A percentile compares a stretch with the other conserved stretches of the same genome.
Evolutionary conservation across 2,888 invertebrate species (phyloP).

Genomic region (Nemotelus pantherinus): DNA sequence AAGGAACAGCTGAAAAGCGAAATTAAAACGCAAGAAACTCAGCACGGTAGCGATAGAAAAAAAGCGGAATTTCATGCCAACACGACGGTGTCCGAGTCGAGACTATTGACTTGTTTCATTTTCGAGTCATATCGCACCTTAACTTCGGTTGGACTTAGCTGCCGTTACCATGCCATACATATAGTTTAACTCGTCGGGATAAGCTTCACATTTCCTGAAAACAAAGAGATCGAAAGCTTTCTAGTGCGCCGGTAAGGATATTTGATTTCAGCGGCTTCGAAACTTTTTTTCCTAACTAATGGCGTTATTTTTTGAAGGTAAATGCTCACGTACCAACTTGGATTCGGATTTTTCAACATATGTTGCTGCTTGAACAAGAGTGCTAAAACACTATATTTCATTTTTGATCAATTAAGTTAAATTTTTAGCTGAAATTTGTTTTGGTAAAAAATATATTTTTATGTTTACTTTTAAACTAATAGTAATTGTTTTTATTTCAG

Average conservation of each 20-base stretch:
- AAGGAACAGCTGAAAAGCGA: slow-evolving; percentile 42
- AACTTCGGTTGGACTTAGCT: slow-evolving; percentile 7
- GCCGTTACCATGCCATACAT: not conserved
- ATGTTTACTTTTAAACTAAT: too few species aligned
- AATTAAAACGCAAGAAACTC: slow-evolving; percentile 43
- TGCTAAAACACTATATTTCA: too few species aligned
- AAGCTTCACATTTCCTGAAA: slow-evolving; percentile 20
- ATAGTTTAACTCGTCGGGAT: slow-evolving; percentile 27
- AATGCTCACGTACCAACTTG: too few species aligned
- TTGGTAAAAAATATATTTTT: too few species aligned
- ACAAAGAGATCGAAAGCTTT: slow-evolving; percentile 41
- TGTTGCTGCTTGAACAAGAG: too few species aligned
- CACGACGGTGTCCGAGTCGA: slow-evolving; percentile 46
- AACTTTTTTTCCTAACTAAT: not conserved
- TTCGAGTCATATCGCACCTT: slow-evolving; percentile 12
- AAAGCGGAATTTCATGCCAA: slow-evolving; percentile 46
- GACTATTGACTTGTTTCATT: slow-evolving; percentile 33
- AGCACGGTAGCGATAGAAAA: slow-evolving; percentile 48
- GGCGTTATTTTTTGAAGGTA: not conserved
- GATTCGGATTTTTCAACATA: too few species aligned
- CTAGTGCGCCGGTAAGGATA: slow-evolving; percentile 9
- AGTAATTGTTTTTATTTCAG: too few species aligned
- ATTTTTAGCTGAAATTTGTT: too few species aligned
- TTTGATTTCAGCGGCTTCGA: not conserved
- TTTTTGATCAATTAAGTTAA: too few species aligned